Base-by-base conservation (phyloP, 2,888 invertebrate genomes). In the Candidula unifasciata region DNA sequence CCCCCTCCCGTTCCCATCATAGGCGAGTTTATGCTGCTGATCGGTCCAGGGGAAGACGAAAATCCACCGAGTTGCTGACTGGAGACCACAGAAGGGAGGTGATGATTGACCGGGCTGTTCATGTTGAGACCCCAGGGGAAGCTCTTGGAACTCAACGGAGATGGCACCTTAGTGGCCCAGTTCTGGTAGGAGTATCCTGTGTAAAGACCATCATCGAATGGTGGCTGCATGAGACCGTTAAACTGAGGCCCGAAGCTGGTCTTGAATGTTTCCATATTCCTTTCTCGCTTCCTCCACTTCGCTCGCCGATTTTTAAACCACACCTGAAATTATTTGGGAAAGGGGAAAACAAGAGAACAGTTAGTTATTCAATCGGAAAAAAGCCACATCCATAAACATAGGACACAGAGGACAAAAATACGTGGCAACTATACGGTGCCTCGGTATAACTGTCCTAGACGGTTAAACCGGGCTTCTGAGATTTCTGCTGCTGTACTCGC, bases 121-220 rank as follows among this genome's bases (percentile, higher is more conserved):
- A 86, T 83, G 89, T 94, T 94, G 74, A 94, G 92, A 16, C 94
- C 94, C 98, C 98, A 98, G 21, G 97, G 96, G 93, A 98, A 98
- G 86, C 93, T 93, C 89, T 97, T 97, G 93, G 98, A 97, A 80
- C 93, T 93, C 89, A 98, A 94, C 0, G 98, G 97, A 87, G 97
- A 97, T n/a, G 98, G 91, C 69, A 98, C 98, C 93, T 98, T 98
- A 71, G 97, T 95, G 71, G 98, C 97, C 98, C 98, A 98, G 94
- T 97, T 98, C 94, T 98, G 98, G 95, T 98, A 98, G 82, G 96
- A 96, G 94, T 98, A 98, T 82, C 95, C 97, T n/a, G 97, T 96
- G 86, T 98, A 95, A 76, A 98, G 96, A 92, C 98, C 93, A 87
- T 94, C 98, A 78, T 97, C 96, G 94, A 98, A 98, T 0, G 98